Percentiles rank a stretch among this genome's conserved stretches.
Conservation (phyloP, 2,888 invertebrate genomes). For the Neoaliturus tenellus region DNA sequence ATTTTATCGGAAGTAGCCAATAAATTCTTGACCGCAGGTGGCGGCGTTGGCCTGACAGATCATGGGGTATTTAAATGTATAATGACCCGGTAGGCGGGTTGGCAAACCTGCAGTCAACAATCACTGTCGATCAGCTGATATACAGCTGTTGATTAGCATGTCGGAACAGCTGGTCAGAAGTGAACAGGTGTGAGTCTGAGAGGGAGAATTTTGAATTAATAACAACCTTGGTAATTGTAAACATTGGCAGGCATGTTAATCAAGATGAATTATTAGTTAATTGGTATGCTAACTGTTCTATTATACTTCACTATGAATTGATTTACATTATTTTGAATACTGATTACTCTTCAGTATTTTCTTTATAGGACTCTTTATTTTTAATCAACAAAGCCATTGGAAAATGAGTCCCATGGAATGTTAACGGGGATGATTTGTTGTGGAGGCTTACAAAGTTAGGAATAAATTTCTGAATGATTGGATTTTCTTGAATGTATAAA, state of each 20-base stretch:
- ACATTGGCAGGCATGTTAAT: background rate
- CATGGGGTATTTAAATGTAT: constrained; percentile 25
- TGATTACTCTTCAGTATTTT: background rate
- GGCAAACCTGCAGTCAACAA: constrained; percentile 27
- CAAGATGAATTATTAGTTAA: background rate
- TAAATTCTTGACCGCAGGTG: constrained; percentile 1
- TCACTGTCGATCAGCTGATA: constrained; percentile 22
- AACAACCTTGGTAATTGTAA: background rate
- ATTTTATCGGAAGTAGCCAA: background rate
- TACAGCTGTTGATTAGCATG: background rate
- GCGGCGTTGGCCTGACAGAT: background rate
- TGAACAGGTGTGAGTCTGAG: background rate
- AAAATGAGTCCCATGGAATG: too few species aligned
- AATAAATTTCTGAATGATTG: too few species aligned
- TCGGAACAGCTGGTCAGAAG: background rate
- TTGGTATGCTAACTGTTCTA: background rate
- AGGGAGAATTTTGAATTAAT: background rate
- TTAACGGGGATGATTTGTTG: too few species aligned
- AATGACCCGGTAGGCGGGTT: constrained; percentile 16
- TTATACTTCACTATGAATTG: background rate
- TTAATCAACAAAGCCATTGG: too few species aligned
- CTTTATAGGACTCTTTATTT: background rate
- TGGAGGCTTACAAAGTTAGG: too few species aligned
- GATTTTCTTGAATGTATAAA: too few species aligned
- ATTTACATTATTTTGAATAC: background rate